Conservation (phyloP, 2,888 invertebrate species). For the Trissolcus brochymenae region DNA sequence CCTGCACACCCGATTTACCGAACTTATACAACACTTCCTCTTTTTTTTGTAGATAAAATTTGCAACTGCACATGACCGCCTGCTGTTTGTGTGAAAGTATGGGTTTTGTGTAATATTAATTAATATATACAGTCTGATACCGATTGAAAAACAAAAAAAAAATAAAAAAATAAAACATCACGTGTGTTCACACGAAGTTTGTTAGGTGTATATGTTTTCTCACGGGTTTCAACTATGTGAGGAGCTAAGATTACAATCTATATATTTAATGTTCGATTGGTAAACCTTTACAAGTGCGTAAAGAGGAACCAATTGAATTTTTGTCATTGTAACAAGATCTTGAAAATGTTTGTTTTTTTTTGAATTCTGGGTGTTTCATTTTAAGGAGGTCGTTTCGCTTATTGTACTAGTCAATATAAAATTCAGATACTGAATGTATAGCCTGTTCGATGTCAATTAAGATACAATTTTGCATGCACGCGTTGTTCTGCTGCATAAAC, state of each 20-base stretch:
- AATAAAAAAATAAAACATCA: no score
- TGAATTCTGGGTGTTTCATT: slow-evolving; percentile 25
- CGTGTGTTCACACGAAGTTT: slow-evolving; percentile 24
- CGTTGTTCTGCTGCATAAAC: slow-evolving; percentile 2
- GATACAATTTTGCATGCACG: slow-evolving; percentile 3
- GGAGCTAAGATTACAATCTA: slow-evolving; percentile 7
- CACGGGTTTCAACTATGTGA: slow-evolving; percentile 20
- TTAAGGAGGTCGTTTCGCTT: slow-evolving; percentile 46
- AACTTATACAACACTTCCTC: not conserved
- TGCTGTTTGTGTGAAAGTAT: slow-evolving; percentile 55
- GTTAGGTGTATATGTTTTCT: slow-evolving; percentile 55
- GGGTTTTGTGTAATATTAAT: slow-evolving; percentile 56
- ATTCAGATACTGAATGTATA: not conserved
- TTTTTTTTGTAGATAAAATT: slow-evolving; percentile 52
- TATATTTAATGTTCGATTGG: slow-evolving; percentile 24
- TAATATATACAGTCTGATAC: slow-evolving; percentile 26
- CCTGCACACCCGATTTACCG: slow-evolving; percentile 14
- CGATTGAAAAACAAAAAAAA: slow-evolving; percentile 1
- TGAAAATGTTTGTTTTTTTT: slow-evolving; percentile 1
- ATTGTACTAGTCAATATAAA: slow-evolving; percentile 30
- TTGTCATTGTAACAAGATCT: not conserved
- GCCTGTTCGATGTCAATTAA: slow-evolving; percentile 20
- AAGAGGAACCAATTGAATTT: slow-evolving; percentile 17
- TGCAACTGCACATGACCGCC: slow-evolving; percentile 52
- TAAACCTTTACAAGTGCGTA: slow-evolving; percentile 22